Evolutionary conservation across 2,113 vertebrate genomes (phyloP).

Genomic region (Amphilophus citrinellus): DNA sequence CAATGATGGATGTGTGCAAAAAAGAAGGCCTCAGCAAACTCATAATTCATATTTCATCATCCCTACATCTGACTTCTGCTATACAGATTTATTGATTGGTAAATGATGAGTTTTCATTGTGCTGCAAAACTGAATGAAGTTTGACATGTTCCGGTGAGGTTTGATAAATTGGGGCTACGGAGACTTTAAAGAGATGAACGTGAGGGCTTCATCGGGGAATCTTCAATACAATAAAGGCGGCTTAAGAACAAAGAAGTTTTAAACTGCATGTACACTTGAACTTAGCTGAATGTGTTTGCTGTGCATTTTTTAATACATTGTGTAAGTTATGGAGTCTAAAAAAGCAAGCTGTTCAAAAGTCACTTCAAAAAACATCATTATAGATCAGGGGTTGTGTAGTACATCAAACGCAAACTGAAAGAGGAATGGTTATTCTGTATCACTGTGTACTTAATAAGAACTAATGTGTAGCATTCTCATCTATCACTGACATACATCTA

Average conservation of each 20-base stretch:
- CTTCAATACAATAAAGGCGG: constrained; percentile 10
- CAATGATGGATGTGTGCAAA: constrained; percentile 74
- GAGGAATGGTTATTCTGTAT: background rate
- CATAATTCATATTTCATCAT: constrained; percentile 76
- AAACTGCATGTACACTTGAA: background rate
- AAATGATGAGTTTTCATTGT: constrained; percentile 79
- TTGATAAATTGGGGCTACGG: constrained; percentile 60
- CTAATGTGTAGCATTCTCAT: constrained; percentile 1
- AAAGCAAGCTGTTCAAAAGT: constrained; percentile 40
- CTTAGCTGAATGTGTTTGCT: background rate
- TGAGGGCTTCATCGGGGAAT: constrained; percentile 23
- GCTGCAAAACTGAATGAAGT: constrained; percentile 67
- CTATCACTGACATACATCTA: constrained; percentile 13
- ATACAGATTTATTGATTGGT: constrained; percentile 75
- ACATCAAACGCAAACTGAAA: background rate
- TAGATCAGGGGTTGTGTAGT: background rate
- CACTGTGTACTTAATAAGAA: constrained; percentile 31
- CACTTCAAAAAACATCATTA: background rate
- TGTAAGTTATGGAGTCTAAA: background rate
- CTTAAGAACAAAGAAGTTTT: constrained; percentile 14
- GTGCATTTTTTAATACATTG: background rate
- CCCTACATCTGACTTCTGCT: constrained; percentile 67
- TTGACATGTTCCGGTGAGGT: constrained; percentile 61
- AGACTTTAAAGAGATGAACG: constrained; percentile 35
- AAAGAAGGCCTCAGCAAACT: constrained; percentile 71